These are phyloP conservation scores for Rattus rattus DNA, from an alignment of 2,113 vertebrate genomes.

Conservation along the genomic window DNA sequence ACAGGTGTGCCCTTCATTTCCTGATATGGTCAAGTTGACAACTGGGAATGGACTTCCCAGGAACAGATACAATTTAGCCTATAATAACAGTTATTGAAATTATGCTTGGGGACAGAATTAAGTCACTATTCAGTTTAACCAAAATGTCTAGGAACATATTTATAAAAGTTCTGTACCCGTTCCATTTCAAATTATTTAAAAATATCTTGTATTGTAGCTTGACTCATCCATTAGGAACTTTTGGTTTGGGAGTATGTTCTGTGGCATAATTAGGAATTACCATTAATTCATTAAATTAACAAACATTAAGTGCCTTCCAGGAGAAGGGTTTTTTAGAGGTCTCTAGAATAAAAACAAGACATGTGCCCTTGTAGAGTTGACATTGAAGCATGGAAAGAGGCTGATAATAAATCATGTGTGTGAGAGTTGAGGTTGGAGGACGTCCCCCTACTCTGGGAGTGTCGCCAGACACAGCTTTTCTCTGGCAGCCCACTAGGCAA, in stretches of 20 bases:
- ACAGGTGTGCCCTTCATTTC: too few species aligned
- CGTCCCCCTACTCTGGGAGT: neutral
- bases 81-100: neutral
- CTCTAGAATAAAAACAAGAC: neutral
- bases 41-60: too few species aligned
- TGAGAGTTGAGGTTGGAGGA: neutral
- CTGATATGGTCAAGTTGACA: too few species aligned
- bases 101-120: neutral
- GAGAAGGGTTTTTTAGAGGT: neutral
- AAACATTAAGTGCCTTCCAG: neutral
- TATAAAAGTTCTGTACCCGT: conserved; percentile 11
- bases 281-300: conserved; percentile 9
- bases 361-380: neutral
- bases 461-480: neutral
- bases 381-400: neutral
- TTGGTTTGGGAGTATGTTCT: conserved; percentile 13
- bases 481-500: neutral
- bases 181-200: conserved; percentile 21
- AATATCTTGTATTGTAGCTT: neutral
- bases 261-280: neutral
- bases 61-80: neutral
- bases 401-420: neutral
- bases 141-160: neutral
- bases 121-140: neutral
- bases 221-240: conserved; percentile 36